A percentile compares a stretch with the other conserved stretches of the same genome.
Evolutionary conservation across 2,797 vertebrate genomes (phyloP).

Genomic region (Alcedo quadribrachys): DNA sequence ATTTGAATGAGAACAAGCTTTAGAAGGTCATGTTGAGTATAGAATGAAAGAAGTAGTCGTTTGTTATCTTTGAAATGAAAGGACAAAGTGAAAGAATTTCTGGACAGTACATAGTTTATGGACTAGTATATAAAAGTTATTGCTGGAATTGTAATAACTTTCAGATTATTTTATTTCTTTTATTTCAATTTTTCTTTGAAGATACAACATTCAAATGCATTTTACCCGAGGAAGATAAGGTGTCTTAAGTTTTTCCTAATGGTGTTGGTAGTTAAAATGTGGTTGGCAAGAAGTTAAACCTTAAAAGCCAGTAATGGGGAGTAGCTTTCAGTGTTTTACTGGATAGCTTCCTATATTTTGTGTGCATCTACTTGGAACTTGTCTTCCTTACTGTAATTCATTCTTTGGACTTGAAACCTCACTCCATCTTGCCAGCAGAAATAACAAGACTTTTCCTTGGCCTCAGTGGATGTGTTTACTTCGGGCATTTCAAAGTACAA

Average conservation of each 20-base stretch:
- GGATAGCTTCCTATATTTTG: neutral
- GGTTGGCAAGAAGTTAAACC: neutral
- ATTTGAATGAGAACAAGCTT: neutral
- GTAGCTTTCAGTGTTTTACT: neutral
- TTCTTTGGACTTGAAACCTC: neutral
- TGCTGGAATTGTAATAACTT: neutral
- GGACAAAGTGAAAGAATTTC: neutral
- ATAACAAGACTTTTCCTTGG: neutral
- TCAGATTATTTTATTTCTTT: neutral
- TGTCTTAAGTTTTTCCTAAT: neutral
- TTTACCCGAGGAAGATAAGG: neutral
- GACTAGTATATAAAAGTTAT: neutral
- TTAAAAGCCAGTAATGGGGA: neutral
- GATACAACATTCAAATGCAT: neutral
- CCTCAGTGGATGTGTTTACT: constrained; percentile 24
- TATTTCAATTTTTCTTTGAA: neutral
- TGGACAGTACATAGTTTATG: neutral
- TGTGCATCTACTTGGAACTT: neutral
- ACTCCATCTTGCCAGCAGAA: constrained; percentile 5
- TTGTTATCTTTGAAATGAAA: neutral
- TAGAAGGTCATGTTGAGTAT: neutral
- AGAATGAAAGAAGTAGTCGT: neutral
- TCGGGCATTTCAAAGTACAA: neutral
- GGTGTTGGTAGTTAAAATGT: neutral
- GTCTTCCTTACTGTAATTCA: neutral